Conservation (phyloP, 35 echinoderm and acorn worm genomes). For the Stichopus chloronotus region DNA sequence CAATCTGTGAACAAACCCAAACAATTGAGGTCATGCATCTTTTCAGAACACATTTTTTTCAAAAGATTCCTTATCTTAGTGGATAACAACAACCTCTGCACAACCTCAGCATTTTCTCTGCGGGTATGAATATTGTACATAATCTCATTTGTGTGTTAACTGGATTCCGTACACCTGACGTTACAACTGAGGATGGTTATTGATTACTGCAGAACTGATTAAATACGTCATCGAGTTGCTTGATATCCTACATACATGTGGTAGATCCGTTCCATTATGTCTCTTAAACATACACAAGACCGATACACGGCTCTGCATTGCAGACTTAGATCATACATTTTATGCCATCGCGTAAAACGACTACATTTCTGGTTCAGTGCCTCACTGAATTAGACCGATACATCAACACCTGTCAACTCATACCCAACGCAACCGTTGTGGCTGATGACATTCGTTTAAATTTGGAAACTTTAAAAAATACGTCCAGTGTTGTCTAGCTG, state of each 20-base stretch:
- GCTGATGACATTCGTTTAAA: constrained; percentile 56
- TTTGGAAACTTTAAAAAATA: constrained; percentile 39
- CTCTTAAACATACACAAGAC: not conserved
- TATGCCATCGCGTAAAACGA: constrained; percentile 38
- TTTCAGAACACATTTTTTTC: not conserved
- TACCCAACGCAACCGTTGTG: constrained; percentile 30
- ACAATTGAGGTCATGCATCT: not conserved
- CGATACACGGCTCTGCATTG: not conserved
- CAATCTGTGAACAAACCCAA: no score
- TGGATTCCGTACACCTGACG: constrained; percentile 28
- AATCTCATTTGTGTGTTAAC: constrained; percentile 18
- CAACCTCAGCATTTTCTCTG: no score
- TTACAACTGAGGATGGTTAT: constrained; percentile 25
- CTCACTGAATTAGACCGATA: constrained; percentile 58
- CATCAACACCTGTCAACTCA: constrained; percentile 60
- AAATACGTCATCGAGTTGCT: not conserved
- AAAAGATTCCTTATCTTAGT: no score
- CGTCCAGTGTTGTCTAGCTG: constrained; percentile 13
- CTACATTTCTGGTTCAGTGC: constrained; percentile 61
- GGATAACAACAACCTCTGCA: no score
- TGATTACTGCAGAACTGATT: constrained; percentile 12
- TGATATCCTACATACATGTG: constrained; percentile 34
- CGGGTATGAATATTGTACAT: not conserved
- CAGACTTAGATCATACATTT: constrained; percentile 16
- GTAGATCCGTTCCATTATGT: constrained; percentile 26